Evolutionary conservation across 2,888 invertebrate genomes (phyloP), one percentile per base, ranked within the genome.

Genomic region (Opisthograptis luteolata): DNA sequence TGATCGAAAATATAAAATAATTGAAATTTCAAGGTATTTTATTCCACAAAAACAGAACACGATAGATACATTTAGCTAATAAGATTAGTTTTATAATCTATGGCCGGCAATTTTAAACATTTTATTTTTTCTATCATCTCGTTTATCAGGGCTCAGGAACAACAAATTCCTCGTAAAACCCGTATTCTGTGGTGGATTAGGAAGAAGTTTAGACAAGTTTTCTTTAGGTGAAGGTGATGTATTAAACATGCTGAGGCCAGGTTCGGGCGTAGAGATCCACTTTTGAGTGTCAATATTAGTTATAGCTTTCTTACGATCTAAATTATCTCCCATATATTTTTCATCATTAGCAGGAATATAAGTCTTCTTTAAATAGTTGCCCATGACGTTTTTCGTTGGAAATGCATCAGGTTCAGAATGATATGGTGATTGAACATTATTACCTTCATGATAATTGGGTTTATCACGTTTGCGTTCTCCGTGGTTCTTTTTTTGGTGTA

Each of bases 101-200:
- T 88, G 88, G 22, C 87, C 78, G 42, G 87, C 84, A 17, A 87
- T 68, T 75, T 83, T 85, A 46, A 83, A 84, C 83, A 86, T 87
- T 73, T 86, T 88, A 49, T 60, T 53, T 58, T 81, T 81, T 74
- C 79, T 86, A 50, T 84, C 83, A 10, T 81, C 75, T 41, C 69
- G 64, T 30, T 77, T 74, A 49, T 69, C 70, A 14, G 71, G 66
- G 4, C 70, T 53, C 17, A 77, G 55, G 44, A 68, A 65, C 42
- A 72, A 70, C 24, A 80, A 51, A 44, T 77, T 83, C 65, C 67
- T 53, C 13, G 35, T 20, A 17, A 47, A 51, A 3, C 37, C 10
- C 20, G 24, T 10, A 27, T 55, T 53, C 19, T 42, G 50, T 28
- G 52, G 28, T 20, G 37, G 39, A 10, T 25, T 37, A 9, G 56